These are phyloP conservation scores for Tauraco hartlaubi DNA, from an alignment of 2,797 vertebrate genomes.

Conservation along the genomic window DNA sequence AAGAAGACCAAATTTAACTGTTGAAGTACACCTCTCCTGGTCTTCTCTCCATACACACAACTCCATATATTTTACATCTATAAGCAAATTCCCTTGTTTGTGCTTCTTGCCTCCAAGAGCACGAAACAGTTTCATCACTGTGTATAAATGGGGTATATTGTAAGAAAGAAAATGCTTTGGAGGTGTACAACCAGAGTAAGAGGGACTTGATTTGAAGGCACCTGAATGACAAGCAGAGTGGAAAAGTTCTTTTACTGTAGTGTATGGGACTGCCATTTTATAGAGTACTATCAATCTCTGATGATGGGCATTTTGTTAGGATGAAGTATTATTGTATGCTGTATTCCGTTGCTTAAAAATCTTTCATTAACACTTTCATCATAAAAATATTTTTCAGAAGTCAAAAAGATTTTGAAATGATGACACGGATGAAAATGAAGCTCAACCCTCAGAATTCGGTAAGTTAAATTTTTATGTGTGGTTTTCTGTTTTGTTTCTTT, in stretches of 20 bases:
- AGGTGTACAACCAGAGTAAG: background rate
- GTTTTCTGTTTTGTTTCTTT: background rate
- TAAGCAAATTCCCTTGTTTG: background rate
- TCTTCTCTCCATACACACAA: background rate
- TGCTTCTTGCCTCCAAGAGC: background rate
- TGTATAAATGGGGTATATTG: background rate
- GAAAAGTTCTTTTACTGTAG: background rate
- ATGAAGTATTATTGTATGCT: background rate
- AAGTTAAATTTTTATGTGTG: constrained; percentile 65
- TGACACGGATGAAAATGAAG: constrained; percentile 91
- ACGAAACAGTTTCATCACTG: background rate
- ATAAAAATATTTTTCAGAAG: constrained; percentile 83
- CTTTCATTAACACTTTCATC: background rate
- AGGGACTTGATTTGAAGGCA: background rate
- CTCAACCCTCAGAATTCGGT: constrained; percentile 90
- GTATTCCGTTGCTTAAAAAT: background rate
- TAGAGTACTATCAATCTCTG: background rate
- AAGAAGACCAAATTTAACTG: background rate
- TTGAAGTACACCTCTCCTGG: background rate
- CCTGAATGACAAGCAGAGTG: background rate
- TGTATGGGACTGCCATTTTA: background rate
- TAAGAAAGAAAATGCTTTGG: background rate
- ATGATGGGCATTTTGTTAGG: background rate
- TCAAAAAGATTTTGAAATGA: constrained; percentile 92
- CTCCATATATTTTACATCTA: background rate